Conservation (phyloP, 1,140 invertebrate species). For the Oryctes rhinoceros region DNA sequence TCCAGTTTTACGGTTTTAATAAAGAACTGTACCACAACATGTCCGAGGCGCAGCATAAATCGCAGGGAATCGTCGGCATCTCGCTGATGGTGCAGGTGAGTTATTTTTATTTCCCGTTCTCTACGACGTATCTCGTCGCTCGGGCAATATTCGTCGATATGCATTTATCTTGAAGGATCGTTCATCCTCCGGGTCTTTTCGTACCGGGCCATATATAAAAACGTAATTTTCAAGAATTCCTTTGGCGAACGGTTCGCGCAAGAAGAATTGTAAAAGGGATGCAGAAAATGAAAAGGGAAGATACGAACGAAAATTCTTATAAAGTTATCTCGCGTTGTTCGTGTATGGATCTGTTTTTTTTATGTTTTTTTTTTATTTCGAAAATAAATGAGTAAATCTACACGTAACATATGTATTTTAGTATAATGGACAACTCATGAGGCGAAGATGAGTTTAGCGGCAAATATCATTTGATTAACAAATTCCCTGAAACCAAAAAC, state of each 20-base stretch:
- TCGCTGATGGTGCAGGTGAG: conserved; percentile 62
- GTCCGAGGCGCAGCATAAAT: conserved; percentile 92
- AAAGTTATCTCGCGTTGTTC: too few species aligned
- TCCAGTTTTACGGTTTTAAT: conserved; percentile 95
- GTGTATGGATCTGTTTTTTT: too few species aligned
- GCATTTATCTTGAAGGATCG: neutral
- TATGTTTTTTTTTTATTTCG: too few species aligned
- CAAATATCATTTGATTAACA: too few species aligned
- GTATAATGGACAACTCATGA: too few species aligned
- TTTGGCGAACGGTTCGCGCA: neutral
- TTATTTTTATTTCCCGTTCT: neutral
- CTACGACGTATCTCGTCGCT: neutral
- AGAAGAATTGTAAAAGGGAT: neutral
- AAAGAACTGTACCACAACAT: conserved; percentile 97
- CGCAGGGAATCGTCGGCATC: conserved; percentile 91
- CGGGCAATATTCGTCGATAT: neutral
- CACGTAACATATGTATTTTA: too few species aligned
- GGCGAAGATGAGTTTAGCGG: too few species aligned
- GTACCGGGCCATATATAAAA: neutral
- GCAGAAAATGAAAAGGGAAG: neutral
- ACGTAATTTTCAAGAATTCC: neutral
- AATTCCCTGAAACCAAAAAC: too few species aligned
- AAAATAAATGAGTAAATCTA: too few species aligned
- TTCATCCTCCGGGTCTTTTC: neutral
- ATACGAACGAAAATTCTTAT: too few species aligned